Conservation (phyloP, 23 tunicate species). For the Diplosoma virens region DNA sequence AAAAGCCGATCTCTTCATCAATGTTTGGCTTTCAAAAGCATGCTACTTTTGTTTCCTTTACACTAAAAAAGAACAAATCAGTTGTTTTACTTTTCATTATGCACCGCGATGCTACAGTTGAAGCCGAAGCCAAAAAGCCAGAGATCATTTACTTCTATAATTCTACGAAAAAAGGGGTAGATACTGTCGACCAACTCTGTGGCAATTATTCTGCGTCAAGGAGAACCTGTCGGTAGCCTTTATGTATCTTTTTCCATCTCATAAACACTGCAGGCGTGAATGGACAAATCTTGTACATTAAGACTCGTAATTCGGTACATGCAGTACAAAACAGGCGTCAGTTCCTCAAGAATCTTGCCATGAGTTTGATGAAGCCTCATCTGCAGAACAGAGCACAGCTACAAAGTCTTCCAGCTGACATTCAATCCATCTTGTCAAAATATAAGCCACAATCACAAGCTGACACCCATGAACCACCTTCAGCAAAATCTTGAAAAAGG, state of each 20-base stretch:
- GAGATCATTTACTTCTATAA: slow-evolving; percentile 7
- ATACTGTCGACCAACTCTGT: slow-evolving; percentile 19
- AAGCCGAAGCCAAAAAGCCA: slow-evolving; percentile 22
- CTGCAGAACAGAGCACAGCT: slow-evolving; percentile 12
- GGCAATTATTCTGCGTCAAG: too few relatives aligned
- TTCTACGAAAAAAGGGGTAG: slow-evolving; percentile 26
- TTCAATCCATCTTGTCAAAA: slow-evolving; percentile 14
- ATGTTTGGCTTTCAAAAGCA: slow-evolving; percentile 17
- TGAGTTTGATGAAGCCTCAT: slow-evolving; percentile 17
- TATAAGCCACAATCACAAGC: slow-evolving; percentile 21
- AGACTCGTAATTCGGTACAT: too few relatives aligned
- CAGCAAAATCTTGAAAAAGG: slow-evolving; percentile 28
- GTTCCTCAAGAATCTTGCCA: slow-evolving; percentile 7
- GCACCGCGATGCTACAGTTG: slow-evolving; percentile 1
- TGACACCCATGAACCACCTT: slow-evolving; percentile 2
- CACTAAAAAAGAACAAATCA: slow-evolving; percentile 6
- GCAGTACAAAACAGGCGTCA: slow-evolving; percentile 14
- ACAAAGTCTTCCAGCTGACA: slow-evolving; percentile 7
- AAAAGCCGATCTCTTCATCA: slow-evolving; percentile 10
- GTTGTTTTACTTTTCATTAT: slow-evolving; percentile 16
- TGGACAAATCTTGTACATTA: slow-evolving; percentile 1
- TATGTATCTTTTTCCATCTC: slow-evolving; percentile 17
- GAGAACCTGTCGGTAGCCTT: slow-evolving; percentile 20
- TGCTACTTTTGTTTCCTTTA: slow-evolving; percentile 13
- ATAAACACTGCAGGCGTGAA: slow-evolving; percentile 22